phyloP scores from a whole-genome alignment of 2,888 invertebrate species.

The Muscina levida region DNA sequence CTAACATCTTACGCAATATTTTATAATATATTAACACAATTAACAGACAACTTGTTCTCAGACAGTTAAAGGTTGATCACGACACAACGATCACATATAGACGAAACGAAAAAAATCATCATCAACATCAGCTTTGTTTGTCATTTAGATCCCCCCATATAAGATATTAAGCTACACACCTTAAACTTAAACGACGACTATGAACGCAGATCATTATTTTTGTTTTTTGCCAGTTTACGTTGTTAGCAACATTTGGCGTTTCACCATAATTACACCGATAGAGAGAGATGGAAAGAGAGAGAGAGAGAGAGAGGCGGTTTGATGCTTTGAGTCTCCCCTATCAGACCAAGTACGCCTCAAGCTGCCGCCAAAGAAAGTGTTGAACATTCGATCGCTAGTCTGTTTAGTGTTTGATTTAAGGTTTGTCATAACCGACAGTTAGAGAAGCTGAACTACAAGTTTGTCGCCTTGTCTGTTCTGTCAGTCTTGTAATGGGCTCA shows the following conservation, averaged over 20 bases:
- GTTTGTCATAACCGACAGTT: slow-evolving; percentile 1
- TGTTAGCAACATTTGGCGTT: too few species aligned
- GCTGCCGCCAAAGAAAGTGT: slow-evolving; percentile 22
- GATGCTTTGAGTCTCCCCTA: too few species aligned
- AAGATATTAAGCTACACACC: slow-evolving; percentile 13
- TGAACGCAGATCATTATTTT: neutral
- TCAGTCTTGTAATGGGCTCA: neutral
- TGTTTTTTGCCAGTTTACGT: neutral
- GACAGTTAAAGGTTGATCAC: slow-evolving; percentile 13
- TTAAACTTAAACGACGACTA: neutral
- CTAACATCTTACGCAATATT: neutral
- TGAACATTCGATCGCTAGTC: neutral
- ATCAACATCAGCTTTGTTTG: neutral
- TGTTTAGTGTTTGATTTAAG: neutral
- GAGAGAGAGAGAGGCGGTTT: too few species aligned
- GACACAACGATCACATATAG: neutral
- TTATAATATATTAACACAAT: neutral
- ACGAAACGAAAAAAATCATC: neutral
- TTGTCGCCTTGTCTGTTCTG: too few species aligned
- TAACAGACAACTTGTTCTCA: neutral
- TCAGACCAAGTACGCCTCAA: too few species aligned
- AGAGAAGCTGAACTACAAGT: neutral
- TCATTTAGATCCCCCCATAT: neutral
- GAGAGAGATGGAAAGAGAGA: too few species aligned
- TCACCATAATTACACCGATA: slow-evolving; percentile 21